phyloP scores from a whole-genome alignment of 2,888 invertebrate species.

The Myopa tessellatipennis region DNA sequence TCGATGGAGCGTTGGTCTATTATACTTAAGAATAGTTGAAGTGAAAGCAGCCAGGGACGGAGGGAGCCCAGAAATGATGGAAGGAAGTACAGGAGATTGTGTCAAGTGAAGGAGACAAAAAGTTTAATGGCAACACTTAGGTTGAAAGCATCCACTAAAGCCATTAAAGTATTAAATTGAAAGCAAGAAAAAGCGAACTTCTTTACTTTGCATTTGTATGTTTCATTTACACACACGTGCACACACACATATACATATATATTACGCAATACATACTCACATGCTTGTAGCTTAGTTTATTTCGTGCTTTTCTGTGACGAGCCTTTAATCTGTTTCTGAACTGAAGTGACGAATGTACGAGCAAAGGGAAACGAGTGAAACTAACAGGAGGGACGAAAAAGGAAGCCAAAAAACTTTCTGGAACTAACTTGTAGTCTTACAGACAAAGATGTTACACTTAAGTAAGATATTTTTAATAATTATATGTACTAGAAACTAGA shows the following conservation, averaged over 20 bases:
- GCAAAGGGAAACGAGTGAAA: neutral
- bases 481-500: too few relatives aligned
- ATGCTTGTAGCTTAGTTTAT: neutral
- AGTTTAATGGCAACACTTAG: constrained; percentile 1
- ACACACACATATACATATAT: neutral
- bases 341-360: constrained; percentile 22
- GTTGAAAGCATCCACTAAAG: constrained; percentile 23
- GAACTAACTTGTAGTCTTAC: too few relatives aligned
- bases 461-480: too few relatives aligned
- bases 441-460: too few relatives aligned
- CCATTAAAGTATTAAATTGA: constrained; percentile 37
- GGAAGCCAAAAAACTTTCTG: too few relatives aligned
- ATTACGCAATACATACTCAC: neutral
- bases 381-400: neutral
- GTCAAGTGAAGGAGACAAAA: neutral
- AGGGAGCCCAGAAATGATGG: too few relatives aligned
- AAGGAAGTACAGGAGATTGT: neutral
- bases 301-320: neutral
- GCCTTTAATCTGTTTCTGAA: constrained; percentile 30
- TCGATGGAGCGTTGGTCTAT: too few relatives aligned
- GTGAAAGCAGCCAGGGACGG: too few relatives aligned
- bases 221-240: neutral
- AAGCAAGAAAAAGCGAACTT: constrained; percentile 25
- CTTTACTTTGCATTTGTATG: neutral
- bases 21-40: too few relatives aligned